Conservation (phyloP, 2,113 vertebrate genomes). For the Alligator mississippiensis region DNA sequence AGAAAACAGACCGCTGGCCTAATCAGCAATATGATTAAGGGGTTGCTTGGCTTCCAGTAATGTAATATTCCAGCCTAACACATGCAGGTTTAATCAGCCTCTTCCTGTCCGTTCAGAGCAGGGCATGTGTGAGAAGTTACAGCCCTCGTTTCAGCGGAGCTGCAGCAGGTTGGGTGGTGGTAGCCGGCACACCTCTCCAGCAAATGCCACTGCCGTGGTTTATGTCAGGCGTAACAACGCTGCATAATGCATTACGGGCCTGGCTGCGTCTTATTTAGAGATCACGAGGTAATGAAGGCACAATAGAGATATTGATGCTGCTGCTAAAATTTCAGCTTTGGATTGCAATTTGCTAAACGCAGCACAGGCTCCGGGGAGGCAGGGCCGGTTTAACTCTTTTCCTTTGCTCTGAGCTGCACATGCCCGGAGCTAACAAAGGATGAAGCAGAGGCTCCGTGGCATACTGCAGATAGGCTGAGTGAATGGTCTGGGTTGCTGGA, state of each 20-base stretch:
- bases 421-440: not conserved
- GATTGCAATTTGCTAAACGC: not conserved
- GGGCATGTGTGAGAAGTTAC: conserved; percentile 66
- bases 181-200: conserved; percentile 40
- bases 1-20: conserved; percentile 71
- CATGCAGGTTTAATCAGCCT: conserved; percentile 68
- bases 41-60: conserved; percentile 70
- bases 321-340: conserved; percentile 24
- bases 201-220: conserved; percentile 58
- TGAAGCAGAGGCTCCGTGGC: not conserved
- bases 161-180: conserved; percentile 52
- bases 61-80: conserved; percentile 68
- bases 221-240: conserved; percentile 52
- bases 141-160: conserved; percentile 58
- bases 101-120: conserved; percentile 63
- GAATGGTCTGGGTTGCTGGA: not conserved
- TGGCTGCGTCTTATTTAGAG: conserved; percentile 60
- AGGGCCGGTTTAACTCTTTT: not conserved
- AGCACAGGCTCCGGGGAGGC: not conserved
- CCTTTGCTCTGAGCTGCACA: fast-evolving
- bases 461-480: fast-evolving
- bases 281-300: conserved; percentile 56
- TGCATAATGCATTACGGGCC: conserved; percentile 52
- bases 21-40: conserved; percentile 71
- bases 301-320: not conserved